Conservation (phyloP, 2,797 vertebrate species). For the Benthosema pterotum region DNA sequence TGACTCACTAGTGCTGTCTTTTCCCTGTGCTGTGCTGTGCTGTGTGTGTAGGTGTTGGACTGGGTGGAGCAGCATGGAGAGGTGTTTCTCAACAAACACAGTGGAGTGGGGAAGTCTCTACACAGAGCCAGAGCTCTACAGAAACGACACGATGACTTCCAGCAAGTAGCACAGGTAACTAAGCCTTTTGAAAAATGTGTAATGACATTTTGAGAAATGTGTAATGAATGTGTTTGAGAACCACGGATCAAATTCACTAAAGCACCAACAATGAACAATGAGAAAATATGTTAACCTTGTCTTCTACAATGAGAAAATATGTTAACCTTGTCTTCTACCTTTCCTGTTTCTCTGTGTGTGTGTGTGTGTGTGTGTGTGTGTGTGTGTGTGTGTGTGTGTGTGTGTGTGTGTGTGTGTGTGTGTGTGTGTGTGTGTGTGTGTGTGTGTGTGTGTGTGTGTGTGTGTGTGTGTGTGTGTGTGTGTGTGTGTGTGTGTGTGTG, state of each 20-base stretch:
- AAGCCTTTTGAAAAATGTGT: too few relatives aligned
- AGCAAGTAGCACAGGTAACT: conserved; percentile 93
- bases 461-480: neutral
- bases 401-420: conserved; percentile 7
- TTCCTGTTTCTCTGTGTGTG: too few relatives aligned
- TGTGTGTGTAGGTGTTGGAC: conserved; percentile 87
- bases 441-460: conserved; percentile 1
- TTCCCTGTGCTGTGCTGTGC: too few relatives aligned
- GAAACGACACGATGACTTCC: conserved; percentile 97
- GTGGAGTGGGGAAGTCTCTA: conserved; percentile 94
- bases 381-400: neutral
- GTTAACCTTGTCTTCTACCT: too few relatives aligned
- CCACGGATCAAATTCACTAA: too few relatives aligned
- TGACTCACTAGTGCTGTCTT: too few relatives aligned
- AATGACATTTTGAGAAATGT: too few relatives aligned
- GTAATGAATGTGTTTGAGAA: too few relatives aligned
- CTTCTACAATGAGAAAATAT: too few relatives aligned
- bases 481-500: neutral
- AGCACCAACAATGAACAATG: too few relatives aligned
- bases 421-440: conserved; percentile 2
- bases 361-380: neutral
- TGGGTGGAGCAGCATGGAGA: conserved; percentile 99
- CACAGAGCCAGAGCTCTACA: conserved; percentile 94
- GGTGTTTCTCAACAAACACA: conserved; percentile 97
- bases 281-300: too few relatives aligned